These are phyloP conservation scores for Amia ocellicauda DNA, from an alignment of 2,113 vertebrate genomes.

Conservation along the genomic window DNA sequence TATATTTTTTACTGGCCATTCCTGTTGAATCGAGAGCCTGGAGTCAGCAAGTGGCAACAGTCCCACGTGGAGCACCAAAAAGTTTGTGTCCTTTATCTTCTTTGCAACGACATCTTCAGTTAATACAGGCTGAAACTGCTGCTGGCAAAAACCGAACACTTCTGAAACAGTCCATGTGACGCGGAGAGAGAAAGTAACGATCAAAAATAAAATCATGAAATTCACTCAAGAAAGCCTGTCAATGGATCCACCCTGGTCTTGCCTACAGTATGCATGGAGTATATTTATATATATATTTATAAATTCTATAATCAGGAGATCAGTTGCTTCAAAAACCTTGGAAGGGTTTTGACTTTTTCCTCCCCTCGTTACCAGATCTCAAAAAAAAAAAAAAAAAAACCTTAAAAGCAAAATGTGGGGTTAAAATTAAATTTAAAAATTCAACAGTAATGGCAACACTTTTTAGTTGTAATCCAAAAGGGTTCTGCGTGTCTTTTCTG, in stretches of 20 bases:
- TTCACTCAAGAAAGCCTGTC: slow-evolving; percentile 52
- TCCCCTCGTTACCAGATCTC: slow-evolving; percentile 71
- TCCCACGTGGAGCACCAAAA: slow-evolving; percentile 81
- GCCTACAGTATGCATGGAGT: slow-evolving; percentile 48
- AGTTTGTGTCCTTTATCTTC: slow-evolving; percentile 49
- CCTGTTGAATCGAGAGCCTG: slow-evolving; percentile 81
- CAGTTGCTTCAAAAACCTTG: slow-evolving; percentile 41
- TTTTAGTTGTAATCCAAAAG: slow-evolving; percentile 83
- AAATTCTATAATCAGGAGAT: slow-evolving; percentile 48
- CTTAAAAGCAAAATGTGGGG: slow-evolving; percentile 78
- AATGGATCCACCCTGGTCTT: slow-evolving; percentile 65
- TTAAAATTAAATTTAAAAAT: slow-evolving; percentile 65
- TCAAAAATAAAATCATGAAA: slow-evolving; percentile 16
- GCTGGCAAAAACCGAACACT: slow-evolving; percentile 82
- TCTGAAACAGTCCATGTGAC: slow-evolving; percentile 29
- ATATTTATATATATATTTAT: slow-evolving; percentile 34
- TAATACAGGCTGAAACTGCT: slow-evolving; percentile 58
- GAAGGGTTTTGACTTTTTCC: background rate
- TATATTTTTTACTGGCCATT: slow-evolving; percentile 81
- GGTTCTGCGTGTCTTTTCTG: slow-evolving; percentile 75
- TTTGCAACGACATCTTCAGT: slow-evolving; percentile 37
- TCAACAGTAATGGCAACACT: slow-evolving; percentile 94
- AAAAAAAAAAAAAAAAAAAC: slow-evolving; percentile 69
- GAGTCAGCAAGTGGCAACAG: slow-evolving; percentile 78
- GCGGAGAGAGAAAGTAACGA: slow-evolving; percentile 25